These are phyloP conservation scores for Phlogophora meticulosa DNA, from an alignment of 2,888 invertebrate species.

Conservation along the genomic window DNA sequence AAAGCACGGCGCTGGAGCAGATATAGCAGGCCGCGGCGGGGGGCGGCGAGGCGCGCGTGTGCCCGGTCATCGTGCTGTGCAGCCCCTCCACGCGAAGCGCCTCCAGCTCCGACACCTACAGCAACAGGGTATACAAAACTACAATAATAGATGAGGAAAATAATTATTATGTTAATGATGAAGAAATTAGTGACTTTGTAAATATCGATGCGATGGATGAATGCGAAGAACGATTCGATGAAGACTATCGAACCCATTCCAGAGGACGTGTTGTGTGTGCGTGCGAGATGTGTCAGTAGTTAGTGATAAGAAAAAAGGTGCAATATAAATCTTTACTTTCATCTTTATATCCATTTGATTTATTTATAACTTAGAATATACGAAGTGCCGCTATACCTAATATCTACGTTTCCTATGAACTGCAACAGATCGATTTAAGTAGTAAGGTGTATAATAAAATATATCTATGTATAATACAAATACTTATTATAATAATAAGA, in stretches of 20 bases:
- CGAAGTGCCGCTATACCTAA: constrained; percentile 58
- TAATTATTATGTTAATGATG: constrained; percentile 75
- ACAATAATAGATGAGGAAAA: constrained; percentile 80
- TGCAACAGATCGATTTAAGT: constrained; percentile 65
- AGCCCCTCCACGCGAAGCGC: constrained; percentile 83
- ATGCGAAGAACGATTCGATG: constrained; percentile 76
- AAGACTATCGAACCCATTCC: constrained; percentile 84
- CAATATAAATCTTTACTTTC: constrained; percentile 71
- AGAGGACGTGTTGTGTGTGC: constrained; percentile 79
- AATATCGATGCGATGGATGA: constrained; percentile 78
- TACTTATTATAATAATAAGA: constrained; percentile 31
- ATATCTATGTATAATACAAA: constrained; percentile 39
- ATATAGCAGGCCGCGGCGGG: constrained; percentile 84
- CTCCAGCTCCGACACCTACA: constrained; percentile 80
- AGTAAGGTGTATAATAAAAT: constrained; percentile 51
- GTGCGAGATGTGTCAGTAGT: constrained; percentile 72
- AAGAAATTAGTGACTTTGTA: constrained; percentile 79
- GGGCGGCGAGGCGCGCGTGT: constrained; percentile 57
- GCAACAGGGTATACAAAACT: constrained; percentile 88
- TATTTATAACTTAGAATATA: constrained; percentile 46
- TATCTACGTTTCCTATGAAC: constrained; percentile 61
- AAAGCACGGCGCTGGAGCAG: constrained; percentile 80
- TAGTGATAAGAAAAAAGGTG: constrained; percentile 78
- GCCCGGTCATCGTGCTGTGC: constrained; percentile 84
- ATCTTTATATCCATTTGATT: constrained; percentile 50